Evolutionary conservation across 2,113 vertebrate species (phyloP).

Genomic region (Aldabrachelys gigantea): DNA sequence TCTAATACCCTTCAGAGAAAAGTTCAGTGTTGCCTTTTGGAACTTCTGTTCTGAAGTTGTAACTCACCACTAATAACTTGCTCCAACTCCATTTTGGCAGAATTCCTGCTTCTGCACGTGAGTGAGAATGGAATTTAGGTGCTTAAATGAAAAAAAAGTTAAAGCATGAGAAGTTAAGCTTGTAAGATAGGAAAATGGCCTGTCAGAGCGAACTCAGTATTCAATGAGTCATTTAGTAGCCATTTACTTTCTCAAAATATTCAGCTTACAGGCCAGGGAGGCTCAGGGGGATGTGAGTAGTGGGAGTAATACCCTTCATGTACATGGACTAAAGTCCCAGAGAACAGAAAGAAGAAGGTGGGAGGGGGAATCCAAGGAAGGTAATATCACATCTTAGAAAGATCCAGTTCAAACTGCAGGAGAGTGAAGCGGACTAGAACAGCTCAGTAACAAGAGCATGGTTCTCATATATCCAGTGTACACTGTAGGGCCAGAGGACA

Average conservation of each 20-base stretch:
- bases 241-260: not conserved
- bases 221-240: not conserved
- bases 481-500: not conserved
- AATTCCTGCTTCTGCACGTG: constrained; percentile 31
- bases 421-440: not conserved
- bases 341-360: not conserved
- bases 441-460: not conserved
- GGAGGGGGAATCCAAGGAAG: not conserved
- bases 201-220: not conserved
- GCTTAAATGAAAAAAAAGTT: not conserved
- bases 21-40: constrained; percentile 16
- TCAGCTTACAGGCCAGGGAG: not conserved
- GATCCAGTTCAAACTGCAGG: not conserved
- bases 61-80: constrained; percentile 46
- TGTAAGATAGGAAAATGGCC: not conserved
- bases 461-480: not conserved
- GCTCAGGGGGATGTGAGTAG: not conserved
- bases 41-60: not conserved
- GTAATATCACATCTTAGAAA: not conserved
- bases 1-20: constrained; percentile 9
- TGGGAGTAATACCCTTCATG: not conserved
- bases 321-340: not conserved
- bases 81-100: constrained; percentile 65
- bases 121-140: constrained; percentile 51
- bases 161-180: not conserved